These are phyloP conservation scores for Palythoa caribaeorum DNA, from an alignment of 92 coral and sea anemone genomes.

Conservation along the genomic window DNA sequence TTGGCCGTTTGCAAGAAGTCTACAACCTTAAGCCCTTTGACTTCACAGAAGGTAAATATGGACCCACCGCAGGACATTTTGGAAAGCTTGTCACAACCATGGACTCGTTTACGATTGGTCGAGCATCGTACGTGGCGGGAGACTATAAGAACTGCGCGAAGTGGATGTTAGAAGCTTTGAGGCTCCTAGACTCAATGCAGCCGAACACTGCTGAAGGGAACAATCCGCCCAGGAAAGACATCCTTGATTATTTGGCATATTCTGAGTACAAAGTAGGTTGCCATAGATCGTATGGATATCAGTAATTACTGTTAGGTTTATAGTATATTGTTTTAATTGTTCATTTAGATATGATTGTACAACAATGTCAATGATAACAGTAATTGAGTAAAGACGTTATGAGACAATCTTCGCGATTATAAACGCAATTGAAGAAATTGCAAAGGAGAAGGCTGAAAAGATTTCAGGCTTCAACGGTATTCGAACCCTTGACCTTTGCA, in stretches of 20 bases:
- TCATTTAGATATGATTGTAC: too few species aligned
- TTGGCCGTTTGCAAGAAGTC: slow-evolving; percentile 88
- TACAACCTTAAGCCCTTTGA: slow-evolving; percentile 82
- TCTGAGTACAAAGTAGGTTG: slow-evolving; percentile 83
- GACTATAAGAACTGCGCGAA: slow-evolving; percentile 72
- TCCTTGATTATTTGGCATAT: slow-evolving; percentile 93
- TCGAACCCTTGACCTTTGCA: too few species aligned
- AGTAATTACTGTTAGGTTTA: background rate
- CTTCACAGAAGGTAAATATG: slow-evolving; percentile 87
- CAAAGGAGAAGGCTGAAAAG: too few species aligned
- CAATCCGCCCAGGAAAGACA: slow-evolving; percentile 59
- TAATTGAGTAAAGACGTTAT: too few species aligned
- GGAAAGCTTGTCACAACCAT: slow-evolving; percentile 65
- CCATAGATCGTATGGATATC: background rate
- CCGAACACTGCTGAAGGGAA: slow-evolving; percentile 22
- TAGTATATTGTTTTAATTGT: too few species aligned
- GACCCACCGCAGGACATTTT: slow-evolving; percentile 41
- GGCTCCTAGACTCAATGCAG: slow-evolving; percentile 71
- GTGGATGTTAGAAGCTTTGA: slow-evolving; percentile 95
- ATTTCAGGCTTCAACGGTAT: too few species aligned
- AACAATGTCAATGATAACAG: too few species aligned
- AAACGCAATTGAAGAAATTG: too few species aligned
- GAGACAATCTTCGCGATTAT: too few species aligned
- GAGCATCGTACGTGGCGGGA: slow-evolving; percentile 70
- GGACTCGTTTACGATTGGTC: slow-evolving; percentile 90